Evolutionary conservation across 2,888 invertebrate genomes (phyloP).

Genomic region (Neocrepidodera transversa): DNA sequence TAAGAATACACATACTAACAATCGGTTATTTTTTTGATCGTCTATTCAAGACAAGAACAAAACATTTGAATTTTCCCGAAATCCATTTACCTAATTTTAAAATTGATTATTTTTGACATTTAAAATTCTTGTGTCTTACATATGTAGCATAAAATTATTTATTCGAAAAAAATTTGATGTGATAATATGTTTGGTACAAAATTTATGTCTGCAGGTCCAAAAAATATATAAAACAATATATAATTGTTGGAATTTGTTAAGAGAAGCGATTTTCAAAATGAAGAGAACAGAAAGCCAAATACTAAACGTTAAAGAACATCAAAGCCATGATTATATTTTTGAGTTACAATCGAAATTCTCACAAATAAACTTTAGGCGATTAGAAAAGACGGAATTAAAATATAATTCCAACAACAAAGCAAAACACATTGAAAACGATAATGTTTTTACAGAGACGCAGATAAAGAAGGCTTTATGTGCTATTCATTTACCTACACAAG

Average conservation of each 20-base stretch:
- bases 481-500: background rate
- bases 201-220: background rate
- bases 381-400: background rate
- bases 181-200: background rate
- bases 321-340: conserved; percentile 3
- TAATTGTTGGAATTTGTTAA: too few relatives aligned
- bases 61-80: too few relatives aligned
- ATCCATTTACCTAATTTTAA: background rate
- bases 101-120: background rate
- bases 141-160: background rate
- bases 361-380: background rate
- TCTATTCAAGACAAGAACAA: too few relatives aligned
- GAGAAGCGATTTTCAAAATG: background rate
- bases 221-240: too few relatives aligned
- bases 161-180: background rate
- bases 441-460: background rate
- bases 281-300: conserved; percentile 6
- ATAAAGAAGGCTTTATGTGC: background rate
- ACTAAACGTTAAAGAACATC: background rate
- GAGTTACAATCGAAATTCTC: background rate
- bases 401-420: background rate
- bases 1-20: too few relatives aligned
- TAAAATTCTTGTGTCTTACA: background rate
- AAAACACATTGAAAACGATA: background rate
- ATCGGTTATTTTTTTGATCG: too few relatives aligned